These are phyloP conservation scores for Unio pictorum DNA, from an alignment of 2,888 invertebrate genomes.

Conservation along the genomic window DNA sequence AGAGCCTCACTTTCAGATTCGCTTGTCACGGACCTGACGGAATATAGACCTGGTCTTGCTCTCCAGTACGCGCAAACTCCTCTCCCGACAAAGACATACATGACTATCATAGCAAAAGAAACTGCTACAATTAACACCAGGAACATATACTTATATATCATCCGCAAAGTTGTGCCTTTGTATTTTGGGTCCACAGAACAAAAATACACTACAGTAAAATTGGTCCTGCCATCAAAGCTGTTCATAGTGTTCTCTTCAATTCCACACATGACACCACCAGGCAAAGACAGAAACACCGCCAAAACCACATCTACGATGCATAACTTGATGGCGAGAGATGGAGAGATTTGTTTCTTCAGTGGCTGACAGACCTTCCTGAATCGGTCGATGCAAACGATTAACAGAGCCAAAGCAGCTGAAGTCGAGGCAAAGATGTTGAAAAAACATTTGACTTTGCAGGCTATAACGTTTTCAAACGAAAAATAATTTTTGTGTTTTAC, in stretches of 20 bases:
- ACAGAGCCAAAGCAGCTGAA: conserved; percentile 23
- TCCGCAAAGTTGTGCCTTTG: conserved; percentile 17
- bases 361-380: conserved; percentile 27
- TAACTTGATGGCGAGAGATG: conserved; percentile 18
- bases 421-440: conserved; percentile 29
- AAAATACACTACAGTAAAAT: conserved; percentile 20
- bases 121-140: conserved; percentile 19
- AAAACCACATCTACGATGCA: conserved; percentile 16
- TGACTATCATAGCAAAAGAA: conserved; percentile 21
- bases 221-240: conserved; percentile 17
- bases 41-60: no score
- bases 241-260: conserved; percentile 16
- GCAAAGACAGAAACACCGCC: conserved; percentile 20
- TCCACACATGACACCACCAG: conserved; percentile 32
- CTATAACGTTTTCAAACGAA: conserved; percentile 16
- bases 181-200: conserved; percentile 24
- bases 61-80: conserved; percentile 10
- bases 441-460: conserved; percentile 31
- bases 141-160: conserved; percentile 23
- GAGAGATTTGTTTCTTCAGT: conserved; percentile 24
- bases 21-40: no score
- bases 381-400: conserved; percentile 30
- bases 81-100: conserved; percentile 26
- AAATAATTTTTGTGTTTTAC: conserved; percentile 30
- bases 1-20: no score